phyloP scores from a whole-genome alignment of 2,113 vertebrate species.

The Colossoma macropomum region DNA sequence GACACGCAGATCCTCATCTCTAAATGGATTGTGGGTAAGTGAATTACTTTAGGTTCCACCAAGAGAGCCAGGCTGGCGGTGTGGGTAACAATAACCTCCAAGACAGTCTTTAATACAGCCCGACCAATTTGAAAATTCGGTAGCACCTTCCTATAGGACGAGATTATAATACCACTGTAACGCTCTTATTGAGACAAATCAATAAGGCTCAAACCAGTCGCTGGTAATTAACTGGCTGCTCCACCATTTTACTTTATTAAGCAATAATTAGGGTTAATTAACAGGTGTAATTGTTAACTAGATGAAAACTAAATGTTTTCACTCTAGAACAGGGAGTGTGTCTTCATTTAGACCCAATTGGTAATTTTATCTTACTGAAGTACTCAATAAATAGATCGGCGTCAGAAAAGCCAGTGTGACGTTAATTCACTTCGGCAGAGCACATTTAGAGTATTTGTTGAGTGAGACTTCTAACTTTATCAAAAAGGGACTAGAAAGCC shows the following conservation, averaged over 20 bases:
- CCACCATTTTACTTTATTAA: no score
- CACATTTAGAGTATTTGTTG: constrained; percentile 27
- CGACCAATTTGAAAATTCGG: background rate
- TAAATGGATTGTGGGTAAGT: constrained; percentile 50
- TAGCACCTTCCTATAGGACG: background rate
- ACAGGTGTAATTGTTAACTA: no score
- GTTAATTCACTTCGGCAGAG: background rate
- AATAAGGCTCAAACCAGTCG: background rate
- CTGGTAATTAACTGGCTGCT: no score
- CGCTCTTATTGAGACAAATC: no score
- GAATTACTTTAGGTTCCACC: constrained; percentile 47
- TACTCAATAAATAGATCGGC: background rate
- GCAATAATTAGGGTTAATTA: no score
- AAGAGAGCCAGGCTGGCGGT: background rate
- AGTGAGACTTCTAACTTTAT: constrained; percentile 31
- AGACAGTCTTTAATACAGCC: constrained; percentile 23
- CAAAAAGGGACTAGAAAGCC: constrained; percentile 17
- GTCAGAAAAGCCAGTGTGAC: background rate
- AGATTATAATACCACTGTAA: background rate
- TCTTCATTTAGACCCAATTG: no score
- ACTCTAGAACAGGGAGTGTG: no score
- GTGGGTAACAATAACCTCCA: constrained; percentile 45
- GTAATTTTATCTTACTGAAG: no score
- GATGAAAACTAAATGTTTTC: no score
- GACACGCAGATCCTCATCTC: constrained; percentile 43